Evolutionary conservation across 2,113 vertebrate genomes (phyloP).

Genomic region (Notothenia rossii): DNA sequence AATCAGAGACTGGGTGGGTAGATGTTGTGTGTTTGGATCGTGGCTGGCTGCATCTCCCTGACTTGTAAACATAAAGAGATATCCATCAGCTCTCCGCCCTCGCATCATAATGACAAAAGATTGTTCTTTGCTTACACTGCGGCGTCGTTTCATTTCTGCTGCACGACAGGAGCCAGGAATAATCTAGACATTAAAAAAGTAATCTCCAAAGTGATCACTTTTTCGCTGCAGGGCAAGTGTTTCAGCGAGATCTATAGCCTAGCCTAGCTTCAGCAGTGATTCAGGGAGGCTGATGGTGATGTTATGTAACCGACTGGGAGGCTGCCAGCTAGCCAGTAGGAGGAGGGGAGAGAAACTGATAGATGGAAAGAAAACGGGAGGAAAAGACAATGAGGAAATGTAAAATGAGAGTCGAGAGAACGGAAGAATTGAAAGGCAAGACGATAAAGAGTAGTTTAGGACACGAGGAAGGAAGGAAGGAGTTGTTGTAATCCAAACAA

Average conservation of each 20-base stretch:
- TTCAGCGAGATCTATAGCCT: conserved; percentile 36
- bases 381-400: conserved; percentile 9
- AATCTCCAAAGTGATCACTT: not conserved
- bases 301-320: conserved; percentile 80
- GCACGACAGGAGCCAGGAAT: not conserved
- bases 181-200: conserved; percentile 12
- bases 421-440: not conserved
- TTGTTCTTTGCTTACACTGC: not conserved
- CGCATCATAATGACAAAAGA: conserved; percentile 16
- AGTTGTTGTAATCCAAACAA: conserved; percentile 38
- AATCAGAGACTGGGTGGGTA: not conserved
- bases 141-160: not conserved
- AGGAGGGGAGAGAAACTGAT: conserved; percentile 49
- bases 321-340: conserved; percentile 68
- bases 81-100: conserved; percentile 40
- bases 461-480: not conserved
- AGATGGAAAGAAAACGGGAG: conserved; percentile 21
- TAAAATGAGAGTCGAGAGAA: not conserved
- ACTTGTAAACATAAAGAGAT: conserved; percentile 45
- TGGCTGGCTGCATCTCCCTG: conserved; percentile 9
- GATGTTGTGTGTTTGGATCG: not conserved
- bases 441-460: not conserved
- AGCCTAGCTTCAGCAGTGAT: conserved; percentile 56
- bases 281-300: conserved; percentile 65
- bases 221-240: not conserved